A percentile compares a stretch with the other conserved stretches of the same genome.
Evolutionary conservation across 2,888 invertebrate genomes (phyloP).

Genomic region (Acanthosepion pharaonis): DNA sequence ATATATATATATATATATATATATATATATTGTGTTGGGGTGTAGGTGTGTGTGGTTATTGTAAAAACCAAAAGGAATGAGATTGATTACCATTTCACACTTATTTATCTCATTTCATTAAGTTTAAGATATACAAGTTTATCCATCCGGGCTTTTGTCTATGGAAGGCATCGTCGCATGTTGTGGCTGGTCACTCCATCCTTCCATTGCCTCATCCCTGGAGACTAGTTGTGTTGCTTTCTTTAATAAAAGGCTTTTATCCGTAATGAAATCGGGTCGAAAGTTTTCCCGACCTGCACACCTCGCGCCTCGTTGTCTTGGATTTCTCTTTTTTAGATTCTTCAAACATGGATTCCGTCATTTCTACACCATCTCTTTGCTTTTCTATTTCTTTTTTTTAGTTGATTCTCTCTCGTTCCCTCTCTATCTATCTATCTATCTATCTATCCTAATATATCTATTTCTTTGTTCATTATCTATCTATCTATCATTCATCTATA

Average conservation of each 20-base stretch:
- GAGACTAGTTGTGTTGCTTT: slow-evolving; percentile 8
- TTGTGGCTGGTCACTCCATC: not conserved
- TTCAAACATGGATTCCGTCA: too few relatives aligned
- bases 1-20: too few relatives aligned
- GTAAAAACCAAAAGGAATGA: not conserved
- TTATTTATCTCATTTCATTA: not conserved
- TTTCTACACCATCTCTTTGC: not conserved
- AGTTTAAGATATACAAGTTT: not conserved
- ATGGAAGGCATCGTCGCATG: not conserved
- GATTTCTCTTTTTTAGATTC: not conserved
- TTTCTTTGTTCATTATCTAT: too few relatives aligned
- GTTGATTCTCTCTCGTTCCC: too few relatives aligned
- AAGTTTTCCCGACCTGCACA: not conserved
- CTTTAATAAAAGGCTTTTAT: slow-evolving; percentile 23
- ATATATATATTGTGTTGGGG: too few relatives aligned
- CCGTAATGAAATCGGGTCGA: not conserved
- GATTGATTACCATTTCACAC: not conserved
- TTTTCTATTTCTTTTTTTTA: too few relatives aligned
- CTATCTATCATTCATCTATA: too few relatives aligned
- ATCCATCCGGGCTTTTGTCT: not conserved
- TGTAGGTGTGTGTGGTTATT: too few relatives aligned
- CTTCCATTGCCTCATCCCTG: not conserved
- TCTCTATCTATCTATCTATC: too few relatives aligned
- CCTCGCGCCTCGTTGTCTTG: not conserved
- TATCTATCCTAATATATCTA: too few relatives aligned